A percentile compares a stretch with the other conserved stretches of the same genome.
phyloP scores from a whole-genome alignment of 2,888 invertebrate species.

The Dryocosmus kuriphilus region DNA sequence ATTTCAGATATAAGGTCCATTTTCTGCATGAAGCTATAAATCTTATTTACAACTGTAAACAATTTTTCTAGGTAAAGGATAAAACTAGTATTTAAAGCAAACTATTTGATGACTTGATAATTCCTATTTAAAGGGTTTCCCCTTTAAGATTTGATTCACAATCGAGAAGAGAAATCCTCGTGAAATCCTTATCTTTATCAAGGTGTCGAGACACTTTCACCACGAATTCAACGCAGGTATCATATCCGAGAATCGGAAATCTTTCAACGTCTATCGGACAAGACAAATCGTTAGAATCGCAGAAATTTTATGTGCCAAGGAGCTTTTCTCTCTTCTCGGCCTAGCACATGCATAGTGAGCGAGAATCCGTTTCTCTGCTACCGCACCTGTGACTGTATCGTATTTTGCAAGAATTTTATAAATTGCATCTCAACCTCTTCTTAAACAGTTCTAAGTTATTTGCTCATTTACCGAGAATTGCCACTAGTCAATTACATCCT shows the following conservation, averaged over 20 bases:
- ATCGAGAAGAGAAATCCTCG: not conserved
- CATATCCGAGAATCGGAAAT: not conserved
- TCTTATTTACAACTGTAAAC: too few species aligned
- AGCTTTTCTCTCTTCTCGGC: not conserved
- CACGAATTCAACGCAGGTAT: not conserved
- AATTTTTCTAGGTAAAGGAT: too few species aligned
- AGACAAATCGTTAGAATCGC: slow-evolving; percentile 14
- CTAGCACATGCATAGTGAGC: not conserved
- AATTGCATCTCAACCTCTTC: not conserved
- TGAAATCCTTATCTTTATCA: not conserved
- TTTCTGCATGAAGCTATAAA: not conserved
- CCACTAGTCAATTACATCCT: not conserved
- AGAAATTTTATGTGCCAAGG: not conserved
- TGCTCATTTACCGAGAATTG: not conserved
- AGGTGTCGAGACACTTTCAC: slow-evolving; percentile 29
- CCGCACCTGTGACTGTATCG: slow-evolving; percentile 18
- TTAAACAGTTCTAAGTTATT: not conserved
- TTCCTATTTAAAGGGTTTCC: too few species aligned
- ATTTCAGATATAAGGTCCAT: not conserved
- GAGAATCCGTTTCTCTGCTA: not conserved
- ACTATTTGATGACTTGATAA: too few species aligned
- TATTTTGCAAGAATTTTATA: slow-evolving; percentile 12
- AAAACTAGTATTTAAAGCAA: too few species aligned
- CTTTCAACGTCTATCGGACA: slow-evolving; percentile 4
- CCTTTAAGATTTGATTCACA: not conserved